Evolutionary conservation across 2,797 vertebrate species (phyloP), one percentile per base, ranked within the genome.

Genomic region (Rallus crepitans): DNA sequence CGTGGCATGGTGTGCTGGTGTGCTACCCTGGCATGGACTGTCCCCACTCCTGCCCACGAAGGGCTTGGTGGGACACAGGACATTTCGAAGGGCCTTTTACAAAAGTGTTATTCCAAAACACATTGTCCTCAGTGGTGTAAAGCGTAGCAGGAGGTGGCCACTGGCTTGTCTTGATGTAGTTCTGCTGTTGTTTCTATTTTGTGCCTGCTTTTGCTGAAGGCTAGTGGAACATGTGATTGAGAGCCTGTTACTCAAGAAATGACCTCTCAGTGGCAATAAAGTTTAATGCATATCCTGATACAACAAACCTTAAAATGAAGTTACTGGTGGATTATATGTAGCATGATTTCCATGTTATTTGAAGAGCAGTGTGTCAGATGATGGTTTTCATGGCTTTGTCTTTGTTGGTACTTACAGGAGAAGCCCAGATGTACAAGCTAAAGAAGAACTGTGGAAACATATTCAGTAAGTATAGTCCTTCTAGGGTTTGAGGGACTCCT

Each of bases 371-470:
- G 9, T 2, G 6, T 73, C 17, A 75, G 37, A 30, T 8, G 5
- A 63, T 70, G 27, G 4, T 57, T 79, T 89, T 96, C 79, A 76
- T 64, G 35, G 24, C 84, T 85, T 92, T 92, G 77, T 95, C 55
- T 93, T 66, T 92, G 52, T 94, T 80, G 93, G 24, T 70, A 23
- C 92, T 97, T 96, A 39, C 39, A 99, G 99, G 97, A 98, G 98
- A 94, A 99, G 99, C 89, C 98, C 99, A 30, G 99, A 99, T 83
- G 97, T 98, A 50, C 98, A 99, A 93, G 98, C 99, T 52, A 99
- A 99, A 88, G 98, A 99, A 96, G 98, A 98, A 94, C 94, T 99
- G 19, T 99, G 99, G 99, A 99, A 98, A 94, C 99, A 99, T 90
- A 99, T 99, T 94, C 98, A 99, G 99, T 99, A 98, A 98, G 99